Base-by-base conservation (phyloP, 2,797 vertebrate genomes). In the Thamnophis elegans region DNA sequence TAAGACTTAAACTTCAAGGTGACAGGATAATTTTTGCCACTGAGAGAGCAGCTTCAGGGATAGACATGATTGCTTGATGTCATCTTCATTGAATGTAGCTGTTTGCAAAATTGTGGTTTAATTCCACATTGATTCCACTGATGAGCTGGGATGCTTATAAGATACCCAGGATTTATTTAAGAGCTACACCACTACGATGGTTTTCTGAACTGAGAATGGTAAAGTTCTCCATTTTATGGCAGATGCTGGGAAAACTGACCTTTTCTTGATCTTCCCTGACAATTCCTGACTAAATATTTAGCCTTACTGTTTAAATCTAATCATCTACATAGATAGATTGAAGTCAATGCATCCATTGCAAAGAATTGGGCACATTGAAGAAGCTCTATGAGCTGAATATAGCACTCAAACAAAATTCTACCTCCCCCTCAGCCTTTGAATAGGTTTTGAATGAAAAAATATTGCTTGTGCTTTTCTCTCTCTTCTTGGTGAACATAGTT, bases 401-500 rank as follows among this genome's bases (percentile, higher is more conserved):
- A 58, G 12, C 54, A 56, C 26, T 73, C 60, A 87, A 58, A 12
- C 4, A 73, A 62, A 90, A 73, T 87, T 91, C 86, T 91, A 7
- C 26, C 11, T 55, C 42, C n/a, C 55, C 32, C 42, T 5, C 12
- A 85, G 4, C 26, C 26, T 28, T 5, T 26, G 88, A n/a, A 7
- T 47, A 26, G 11, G 42, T 26, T 62, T 92, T 89, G 53, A 73
- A 62, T 60, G 65, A 58, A 59, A 73, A 55, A 25, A n/a, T 0
- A 0, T 10, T 78, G n/a, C 42, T 93, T 88, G 86, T 73, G 18
- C 82, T 58, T 12, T 47, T 93, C 42, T 89, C 13, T 73, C 54
- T 92, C 0, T 0, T 91, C 92, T 88, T 88, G 10, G n/a, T 87
- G 93, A 89, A 88, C 32, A 22, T 11, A 42, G 92, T 93, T 93